phyloP scores from a whole-genome alignment of 2,888 invertebrate genomes.

The Lithophane leautieri region DNA sequence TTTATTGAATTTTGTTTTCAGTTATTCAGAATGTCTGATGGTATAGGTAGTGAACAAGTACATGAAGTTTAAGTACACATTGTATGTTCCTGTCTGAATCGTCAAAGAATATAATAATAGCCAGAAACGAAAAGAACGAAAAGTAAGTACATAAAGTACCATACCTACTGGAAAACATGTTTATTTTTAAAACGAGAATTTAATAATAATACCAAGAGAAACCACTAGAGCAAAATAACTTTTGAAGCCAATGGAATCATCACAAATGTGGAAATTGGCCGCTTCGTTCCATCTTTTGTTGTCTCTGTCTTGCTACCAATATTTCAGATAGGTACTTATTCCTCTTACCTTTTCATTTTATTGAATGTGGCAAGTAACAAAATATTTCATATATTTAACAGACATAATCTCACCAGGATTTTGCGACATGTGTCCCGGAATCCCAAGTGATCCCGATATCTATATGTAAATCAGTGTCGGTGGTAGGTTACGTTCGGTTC shows the following conservation, averaged over 20 bases:
- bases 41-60: not conserved
- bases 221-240: not conserved
- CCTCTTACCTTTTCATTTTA: not conserved
- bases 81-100: not conserved
- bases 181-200: not conserved
- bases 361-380: slow-evolving; percentile 15
- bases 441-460: slow-evolving; percentile 47
- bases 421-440: slow-evolving; percentile 40
- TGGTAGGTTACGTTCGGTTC: slow-evolving; percentile 49
- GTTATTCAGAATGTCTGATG: slow-evolving; percentile 4
- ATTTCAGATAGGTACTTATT: not conserved
- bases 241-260: not conserved
- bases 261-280: not conserved
- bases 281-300: not conserved
- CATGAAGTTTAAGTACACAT: slow-evolving; percentile 4
- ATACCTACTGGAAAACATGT: not conserved
- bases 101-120: not conserved
- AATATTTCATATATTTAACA: slow-evolving; percentile 32
- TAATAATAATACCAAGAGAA: not conserved
- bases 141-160: not conserved
- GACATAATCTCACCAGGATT: slow-evolving; percentile 25
- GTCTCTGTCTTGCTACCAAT: not conserved
- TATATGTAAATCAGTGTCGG: slow-evolving; percentile 67
- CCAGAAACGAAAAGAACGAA: not conserved
- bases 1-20: slow-evolving; percentile 38